phyloP scores from a whole-genome alignment of 1,140 invertebrate genomes.

The Ceratitis capitata region DNA sequence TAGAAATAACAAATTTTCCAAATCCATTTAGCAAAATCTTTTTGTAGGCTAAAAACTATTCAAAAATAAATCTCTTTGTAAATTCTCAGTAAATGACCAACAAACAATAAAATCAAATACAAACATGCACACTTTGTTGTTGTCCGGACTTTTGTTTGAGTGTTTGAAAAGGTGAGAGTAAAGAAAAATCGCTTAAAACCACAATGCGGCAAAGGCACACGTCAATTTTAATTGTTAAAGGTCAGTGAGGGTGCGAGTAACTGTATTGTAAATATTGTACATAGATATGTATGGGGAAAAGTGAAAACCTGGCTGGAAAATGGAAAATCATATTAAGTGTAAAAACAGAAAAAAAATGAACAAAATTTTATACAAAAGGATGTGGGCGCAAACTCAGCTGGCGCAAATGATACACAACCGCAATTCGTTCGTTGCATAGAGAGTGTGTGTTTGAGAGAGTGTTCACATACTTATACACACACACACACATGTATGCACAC shows the following conservation, averaged over 20 bases:
- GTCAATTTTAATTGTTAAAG: conserved; percentile 33
- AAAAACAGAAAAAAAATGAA: neutral
- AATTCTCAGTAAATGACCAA: conserved; percentile 20
- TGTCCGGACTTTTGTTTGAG: neutral
- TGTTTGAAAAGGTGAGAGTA: neutral
- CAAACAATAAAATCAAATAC: neutral
- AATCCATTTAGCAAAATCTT: neutral
- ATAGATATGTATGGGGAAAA: neutral
- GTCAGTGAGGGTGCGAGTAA: conserved; percentile 16
- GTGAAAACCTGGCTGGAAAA: neutral
- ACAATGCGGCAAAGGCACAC: conserved; percentile 13
- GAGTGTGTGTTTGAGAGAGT: neutral
- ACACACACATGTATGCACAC: neutral
- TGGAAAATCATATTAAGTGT: neutral
- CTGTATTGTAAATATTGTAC: neutral
- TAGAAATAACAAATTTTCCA: neutral
- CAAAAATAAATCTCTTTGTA: neutral
- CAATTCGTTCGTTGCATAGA: neutral
- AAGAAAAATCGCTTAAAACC: conserved; percentile 16
- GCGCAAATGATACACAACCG: neutral
- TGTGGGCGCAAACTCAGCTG: conserved; percentile 35
- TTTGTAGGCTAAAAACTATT: neutral
- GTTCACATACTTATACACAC: too few species aligned
- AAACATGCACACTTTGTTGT: neutral
- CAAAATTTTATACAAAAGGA: conserved; percentile 2